Evolutionary conservation across 2,113 vertebrate genomes (phyloP).

Genomic region (Puntigrus tetrazona): DNA sequence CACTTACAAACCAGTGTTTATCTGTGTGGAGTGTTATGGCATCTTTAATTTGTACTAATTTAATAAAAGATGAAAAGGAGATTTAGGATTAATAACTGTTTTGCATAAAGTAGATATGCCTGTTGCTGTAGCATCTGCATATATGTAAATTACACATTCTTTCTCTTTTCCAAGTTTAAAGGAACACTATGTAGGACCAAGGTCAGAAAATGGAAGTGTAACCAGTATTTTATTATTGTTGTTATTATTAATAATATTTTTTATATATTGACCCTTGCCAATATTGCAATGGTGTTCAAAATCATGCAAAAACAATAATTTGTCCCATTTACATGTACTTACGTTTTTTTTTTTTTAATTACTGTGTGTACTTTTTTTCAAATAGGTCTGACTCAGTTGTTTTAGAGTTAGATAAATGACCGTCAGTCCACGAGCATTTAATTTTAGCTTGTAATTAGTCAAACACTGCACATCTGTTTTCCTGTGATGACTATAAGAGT

Average conservation of each 20-base stretch:
- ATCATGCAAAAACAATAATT: background rate
- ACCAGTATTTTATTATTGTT: background rate
- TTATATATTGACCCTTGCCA: background rate
- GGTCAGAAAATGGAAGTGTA: background rate
- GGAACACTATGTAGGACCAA: background rate
- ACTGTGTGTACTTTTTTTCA: background rate
- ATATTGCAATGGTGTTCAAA: background rate
- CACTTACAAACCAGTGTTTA: too few relatives aligned
- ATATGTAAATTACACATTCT: too few relatives aligned
- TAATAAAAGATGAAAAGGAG: too few relatives aligned
- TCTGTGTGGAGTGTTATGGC: too few relatives aligned
- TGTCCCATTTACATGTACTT: too few relatives aligned
- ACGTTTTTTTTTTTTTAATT: too few relatives aligned
- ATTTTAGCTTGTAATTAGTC: background rate
- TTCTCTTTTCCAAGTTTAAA: too few relatives aligned
- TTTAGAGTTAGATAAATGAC: background rate
- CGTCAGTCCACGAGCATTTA: background rate
- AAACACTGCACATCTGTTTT: conserved; percentile 41
- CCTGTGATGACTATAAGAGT: conserved; percentile 38
- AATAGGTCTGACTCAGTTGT: background rate
- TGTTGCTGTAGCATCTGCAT: too few relatives aligned
- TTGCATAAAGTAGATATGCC: too few relatives aligned
- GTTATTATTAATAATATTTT: too few relatives aligned
- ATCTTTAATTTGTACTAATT: too few relatives aligned
- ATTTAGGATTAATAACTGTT: too few relatives aligned